Conservation (phyloP, 2,888 invertebrate species). For the Ptycholaimellus sp. region DNA sequence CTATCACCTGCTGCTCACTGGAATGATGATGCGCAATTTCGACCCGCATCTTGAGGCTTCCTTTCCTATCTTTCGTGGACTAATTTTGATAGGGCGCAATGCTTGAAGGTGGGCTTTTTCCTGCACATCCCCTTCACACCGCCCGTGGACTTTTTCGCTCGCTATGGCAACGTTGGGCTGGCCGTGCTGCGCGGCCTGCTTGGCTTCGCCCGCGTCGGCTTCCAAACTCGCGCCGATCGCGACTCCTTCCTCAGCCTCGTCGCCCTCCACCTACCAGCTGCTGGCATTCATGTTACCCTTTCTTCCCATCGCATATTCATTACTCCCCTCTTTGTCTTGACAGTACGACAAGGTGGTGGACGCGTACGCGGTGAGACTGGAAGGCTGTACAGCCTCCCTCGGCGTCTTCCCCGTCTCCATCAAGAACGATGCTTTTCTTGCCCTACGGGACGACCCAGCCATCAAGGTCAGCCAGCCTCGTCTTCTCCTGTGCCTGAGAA, state of each 20-base stretch:
- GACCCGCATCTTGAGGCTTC: conserved; percentile 15
- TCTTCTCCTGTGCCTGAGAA: too few species aligned
- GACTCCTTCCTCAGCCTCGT: conserved; percentile 14
- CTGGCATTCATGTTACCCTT: too few species aligned
- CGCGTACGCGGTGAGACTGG: conserved; percentile 10
- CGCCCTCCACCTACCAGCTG: conserved; percentile 10
- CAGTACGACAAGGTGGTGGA: conserved; percentile 14
- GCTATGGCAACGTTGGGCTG: conserved; percentile 14
- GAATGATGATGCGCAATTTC: conserved; percentile 16
- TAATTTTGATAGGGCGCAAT: not conserved
- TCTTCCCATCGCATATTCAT: too few species aligned
- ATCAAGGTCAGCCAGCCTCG: too few species aligned
- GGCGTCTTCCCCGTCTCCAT: conserved; percentile 20
- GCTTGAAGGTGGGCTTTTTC: conserved; percentile 15
- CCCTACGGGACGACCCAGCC: too few species aligned
- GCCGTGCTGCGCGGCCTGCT: conserved; percentile 15
- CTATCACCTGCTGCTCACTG: conserved; percentile 18
- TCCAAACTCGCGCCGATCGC: conserved; percentile 18
- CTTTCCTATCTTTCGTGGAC: not conserved
- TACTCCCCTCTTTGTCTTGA: too few species aligned
- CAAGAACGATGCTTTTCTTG: conserved; percentile 17
- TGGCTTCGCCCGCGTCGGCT: conserved; percentile 17
- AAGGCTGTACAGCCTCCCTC: conserved; percentile 16
- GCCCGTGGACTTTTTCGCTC: conserved; percentile 16
- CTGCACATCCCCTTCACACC: conserved; percentile 19